phyloP scores from a whole-genome alignment of 1,140 invertebrate genomes.

The Drosophila kohkoa region DNA sequence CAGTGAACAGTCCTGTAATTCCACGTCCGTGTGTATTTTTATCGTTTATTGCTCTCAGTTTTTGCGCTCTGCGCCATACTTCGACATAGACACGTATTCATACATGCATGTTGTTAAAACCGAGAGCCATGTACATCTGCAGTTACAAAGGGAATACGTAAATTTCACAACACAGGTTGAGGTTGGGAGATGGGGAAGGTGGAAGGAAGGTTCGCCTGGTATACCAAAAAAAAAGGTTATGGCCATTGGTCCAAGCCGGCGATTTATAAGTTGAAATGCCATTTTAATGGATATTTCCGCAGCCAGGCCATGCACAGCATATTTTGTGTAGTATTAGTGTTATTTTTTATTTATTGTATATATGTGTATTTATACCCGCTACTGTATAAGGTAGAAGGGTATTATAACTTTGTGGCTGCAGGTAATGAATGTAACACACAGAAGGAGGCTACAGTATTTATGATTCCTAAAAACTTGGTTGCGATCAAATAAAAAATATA shows the following conservation, averaged over 20 bases:
- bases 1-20: slow-evolving; percentile 45
- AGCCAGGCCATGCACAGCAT: slow-evolving; percentile 67
- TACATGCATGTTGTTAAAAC: slow-evolving; percentile 35
- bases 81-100: not conserved
- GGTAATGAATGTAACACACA: too few relatives aligned
- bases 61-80: slow-evolving; percentile 1
- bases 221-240: slow-evolving; percentile 21
- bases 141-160: slow-evolving; percentile 59
- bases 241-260: slow-evolving; percentile 47
- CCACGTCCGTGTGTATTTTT: slow-evolving; percentile 25
- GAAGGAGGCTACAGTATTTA: too few relatives aligned
- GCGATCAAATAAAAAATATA: too few relatives aligned
- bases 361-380: too few relatives aligned
- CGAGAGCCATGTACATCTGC: slow-evolving; percentile 59
- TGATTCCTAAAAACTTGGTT: too few relatives aligned
- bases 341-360: slow-evolving; percentile 19
- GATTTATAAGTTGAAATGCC: slow-evolving; percentile 82
- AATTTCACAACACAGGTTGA: slow-evolving; percentile 35
- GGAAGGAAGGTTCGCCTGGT: not conserved
- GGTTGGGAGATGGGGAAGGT: not conserved
- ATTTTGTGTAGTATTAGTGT: slow-evolving; percentile 54
- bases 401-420: too few relatives aligned
- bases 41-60: slow-evolving; percentile 40
- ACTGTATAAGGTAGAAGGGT: too few relatives aligned
- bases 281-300: slow-evolving; percentile 83